Conservation (phyloP, 30 jellyfish, hydroid and myxozoan species). For the Clytia hemisphaerica region DNA sequence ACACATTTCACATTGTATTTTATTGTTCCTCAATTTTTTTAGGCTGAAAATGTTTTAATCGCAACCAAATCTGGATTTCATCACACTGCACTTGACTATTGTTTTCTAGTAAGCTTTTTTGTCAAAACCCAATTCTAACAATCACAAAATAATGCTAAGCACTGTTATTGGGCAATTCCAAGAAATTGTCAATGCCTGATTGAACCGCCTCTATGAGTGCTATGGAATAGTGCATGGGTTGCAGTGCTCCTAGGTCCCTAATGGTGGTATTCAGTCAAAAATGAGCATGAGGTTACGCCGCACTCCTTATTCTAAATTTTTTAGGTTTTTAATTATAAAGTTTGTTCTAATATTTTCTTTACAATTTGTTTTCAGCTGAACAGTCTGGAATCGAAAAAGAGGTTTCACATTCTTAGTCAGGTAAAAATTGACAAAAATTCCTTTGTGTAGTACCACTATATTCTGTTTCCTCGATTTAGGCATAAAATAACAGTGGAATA, state of each 20-base stretch:
- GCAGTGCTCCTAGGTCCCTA: too few relatives aligned
- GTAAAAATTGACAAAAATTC: slow-evolving; percentile 15
- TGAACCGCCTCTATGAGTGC: too few relatives aligned
- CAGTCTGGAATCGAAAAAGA: slow-evolving; percentile 57
- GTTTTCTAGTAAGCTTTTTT: slow-evolving; percentile 72
- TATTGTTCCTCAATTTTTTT: background rate
- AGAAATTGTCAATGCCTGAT: too few relatives aligned
- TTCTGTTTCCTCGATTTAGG: too few relatives aligned
- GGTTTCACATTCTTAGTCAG: slow-evolving; percentile 88
- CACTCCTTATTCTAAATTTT: background rate
- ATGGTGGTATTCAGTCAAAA: too few relatives aligned
- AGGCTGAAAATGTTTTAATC: slow-evolving; percentile 76
- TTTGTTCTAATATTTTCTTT: background rate
- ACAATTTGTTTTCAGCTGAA: background rate
- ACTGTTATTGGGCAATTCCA: too few relatives aligned
- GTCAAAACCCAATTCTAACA: too few relatives aligned
- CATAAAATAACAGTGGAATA: too few relatives aligned
- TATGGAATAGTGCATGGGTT: too few relatives aligned
- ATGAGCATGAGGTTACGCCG: too few relatives aligned
- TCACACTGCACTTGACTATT: slow-evolving; percentile 91
- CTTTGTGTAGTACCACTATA: background rate
- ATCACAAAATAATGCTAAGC: too few relatives aligned
- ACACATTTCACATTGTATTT: background rate
- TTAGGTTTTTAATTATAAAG: background rate
- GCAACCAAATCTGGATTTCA: slow-evolving; percentile 92